Evolutionary conservation across 2,113 vertebrate genomes (phyloP).

Genomic region (Paradoxurus hermaphroditus): DNA sequence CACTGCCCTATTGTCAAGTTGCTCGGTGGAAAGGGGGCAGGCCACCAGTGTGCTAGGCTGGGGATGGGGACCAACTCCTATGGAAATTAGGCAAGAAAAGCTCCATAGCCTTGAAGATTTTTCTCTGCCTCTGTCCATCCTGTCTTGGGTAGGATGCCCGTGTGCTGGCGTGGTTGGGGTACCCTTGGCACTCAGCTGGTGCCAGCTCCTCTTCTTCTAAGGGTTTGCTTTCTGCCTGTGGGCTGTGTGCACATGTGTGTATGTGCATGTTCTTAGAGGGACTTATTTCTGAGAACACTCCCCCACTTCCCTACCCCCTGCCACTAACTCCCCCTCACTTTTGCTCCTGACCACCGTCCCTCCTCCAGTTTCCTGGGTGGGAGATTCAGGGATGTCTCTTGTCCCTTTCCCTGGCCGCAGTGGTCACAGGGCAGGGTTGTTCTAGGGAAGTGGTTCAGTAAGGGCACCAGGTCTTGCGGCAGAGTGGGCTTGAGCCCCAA

Average conservation of each 20-base stretch:
- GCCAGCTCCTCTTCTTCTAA: not conserved
- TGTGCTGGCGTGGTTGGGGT: not conserved
- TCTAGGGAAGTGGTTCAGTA: not conserved
- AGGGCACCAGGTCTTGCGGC: not conserved
- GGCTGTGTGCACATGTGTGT: not conserved
- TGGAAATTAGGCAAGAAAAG: not conserved
- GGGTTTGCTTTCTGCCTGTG: not conserved
- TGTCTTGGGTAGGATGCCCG: not conserved
- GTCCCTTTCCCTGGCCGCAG: not conserved
- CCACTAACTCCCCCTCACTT: not conserved
- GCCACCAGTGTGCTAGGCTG: not conserved
- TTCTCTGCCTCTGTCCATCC: not conserved
- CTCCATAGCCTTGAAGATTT: not conserved
- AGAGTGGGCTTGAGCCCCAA: not conserved
- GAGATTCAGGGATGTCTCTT: not conserved
- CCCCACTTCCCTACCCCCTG: too few species aligned
- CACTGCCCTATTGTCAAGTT: slow-evolving; percentile 45
- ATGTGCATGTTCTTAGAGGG: not conserved
- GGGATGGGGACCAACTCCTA: not conserved
- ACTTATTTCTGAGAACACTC: not conserved
- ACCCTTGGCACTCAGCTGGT: not conserved
- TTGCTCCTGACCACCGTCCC: not conserved
- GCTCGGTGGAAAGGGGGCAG: not conserved
- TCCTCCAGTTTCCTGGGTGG: not conserved
- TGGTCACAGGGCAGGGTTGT: not conserved